phyloP scores from a whole-genome alignment of 2,113 vertebrate genomes.

The Chinchilla lanigera region DNA sequence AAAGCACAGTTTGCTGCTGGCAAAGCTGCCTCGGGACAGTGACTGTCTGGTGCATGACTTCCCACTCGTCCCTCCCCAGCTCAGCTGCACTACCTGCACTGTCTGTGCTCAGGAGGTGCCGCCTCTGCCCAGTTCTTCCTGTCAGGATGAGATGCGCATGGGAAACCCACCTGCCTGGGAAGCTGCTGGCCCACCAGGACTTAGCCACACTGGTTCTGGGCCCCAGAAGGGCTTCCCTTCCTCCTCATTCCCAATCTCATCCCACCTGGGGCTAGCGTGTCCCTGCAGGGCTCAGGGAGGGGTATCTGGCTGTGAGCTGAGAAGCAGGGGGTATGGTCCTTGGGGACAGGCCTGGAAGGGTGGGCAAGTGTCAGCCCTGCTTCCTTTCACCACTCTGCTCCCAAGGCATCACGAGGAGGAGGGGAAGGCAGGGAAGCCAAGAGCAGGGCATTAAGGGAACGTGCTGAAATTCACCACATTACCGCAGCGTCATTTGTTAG shows the following conservation, averaged over 20 bases:
- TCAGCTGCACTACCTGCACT: fast-evolving
- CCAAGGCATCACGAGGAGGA: neutral
- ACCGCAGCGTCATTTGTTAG: neutral
- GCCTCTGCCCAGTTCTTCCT: neutral
- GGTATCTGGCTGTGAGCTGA: neutral
- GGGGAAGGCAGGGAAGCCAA: neutral
- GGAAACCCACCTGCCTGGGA: too few species aligned
- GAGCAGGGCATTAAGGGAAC: conserved; percentile 17
- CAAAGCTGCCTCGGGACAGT: neutral
- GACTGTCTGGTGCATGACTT: fast-evolving
- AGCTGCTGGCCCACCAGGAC: neutral
- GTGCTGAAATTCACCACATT: neutral
- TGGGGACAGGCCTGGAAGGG: too few species aligned
- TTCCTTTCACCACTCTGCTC: neutral
- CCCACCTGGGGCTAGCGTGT: too few species aligned
- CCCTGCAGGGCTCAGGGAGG: neutral
- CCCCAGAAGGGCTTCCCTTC: neutral
- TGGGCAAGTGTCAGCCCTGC: neutral
- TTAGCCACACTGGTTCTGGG: fast-evolving
- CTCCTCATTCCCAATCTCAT: fast-evolving
- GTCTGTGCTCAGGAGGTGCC: fast-evolving
- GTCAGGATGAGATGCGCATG: fast-evolving
- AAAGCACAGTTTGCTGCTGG: neutral
- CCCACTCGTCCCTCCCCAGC: fast-evolving
- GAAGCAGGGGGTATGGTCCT: neutral